A percentile compares a stretch with the other conserved stretches of the same genome.
These are phyloP conservation scores for Maccullochella peelii DNA, from an alignment of 2,113 vertebrate species.

Conservation along the genomic window DNA sequence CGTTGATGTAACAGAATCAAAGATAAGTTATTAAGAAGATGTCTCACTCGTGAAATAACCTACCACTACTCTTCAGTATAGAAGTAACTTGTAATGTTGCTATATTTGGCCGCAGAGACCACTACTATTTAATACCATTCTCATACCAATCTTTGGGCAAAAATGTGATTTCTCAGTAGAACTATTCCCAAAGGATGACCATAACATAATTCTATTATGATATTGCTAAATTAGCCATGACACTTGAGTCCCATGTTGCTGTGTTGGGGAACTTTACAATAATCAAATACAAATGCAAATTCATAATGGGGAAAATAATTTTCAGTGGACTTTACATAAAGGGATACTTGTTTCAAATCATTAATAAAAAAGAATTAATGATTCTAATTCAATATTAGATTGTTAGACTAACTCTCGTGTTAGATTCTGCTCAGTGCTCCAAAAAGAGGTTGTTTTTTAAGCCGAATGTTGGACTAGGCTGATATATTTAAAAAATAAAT, in stretches of 20 bases:
- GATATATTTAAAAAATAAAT: not conserved
- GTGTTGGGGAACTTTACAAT: not conserved
- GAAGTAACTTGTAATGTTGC: not conserved
- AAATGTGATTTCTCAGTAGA: not conserved
- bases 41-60: not conserved
- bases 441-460: not conserved
- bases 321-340: not conserved
- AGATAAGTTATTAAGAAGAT: not conserved
- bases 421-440: not conserved
- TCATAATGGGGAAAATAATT: not conserved
- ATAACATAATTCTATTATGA: not conserved
- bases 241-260: not conserved
- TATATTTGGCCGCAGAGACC: not conserved
- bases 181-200: not conserved
- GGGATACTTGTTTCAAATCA: not conserved
- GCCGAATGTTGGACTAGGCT: not conserved
- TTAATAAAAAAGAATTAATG: too few relatives aligned
- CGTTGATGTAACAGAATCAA: not conserved
- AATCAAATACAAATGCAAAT: not conserved
- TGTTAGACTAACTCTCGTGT: not conserved
- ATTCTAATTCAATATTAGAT: too few relatives aligned
- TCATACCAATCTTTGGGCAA: too few relatives aligned
- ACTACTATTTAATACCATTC: not conserved
- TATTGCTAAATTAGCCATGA: not conserved
- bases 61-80: too few relatives aligned